A percentile compares a stretch with the other conserved stretches of the same genome.
These are phyloP conservation scores for Chrysogorgia sp. DNA, from an alignment of 92 coral and sea anemone species.

Conservation along the genomic window DNA sequence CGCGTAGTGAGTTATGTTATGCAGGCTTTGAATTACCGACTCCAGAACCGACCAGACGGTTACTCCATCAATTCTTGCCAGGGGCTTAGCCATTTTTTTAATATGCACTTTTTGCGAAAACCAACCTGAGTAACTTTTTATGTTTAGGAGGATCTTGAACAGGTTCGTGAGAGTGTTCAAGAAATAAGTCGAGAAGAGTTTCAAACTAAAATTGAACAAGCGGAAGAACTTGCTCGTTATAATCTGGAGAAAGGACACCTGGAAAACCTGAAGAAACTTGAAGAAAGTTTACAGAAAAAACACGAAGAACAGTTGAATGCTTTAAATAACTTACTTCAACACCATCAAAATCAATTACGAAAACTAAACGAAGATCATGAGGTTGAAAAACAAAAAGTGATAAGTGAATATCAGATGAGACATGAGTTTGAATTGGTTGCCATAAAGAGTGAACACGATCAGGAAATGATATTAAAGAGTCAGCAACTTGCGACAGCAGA, in stretches of 20 bases:
- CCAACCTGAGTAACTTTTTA: not conserved
- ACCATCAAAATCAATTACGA: slow-evolving; percentile 76
- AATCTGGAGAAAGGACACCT: slow-evolving; percentile 93
- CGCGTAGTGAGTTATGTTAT: no score
- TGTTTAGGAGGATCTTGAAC: slow-evolving; percentile 9
- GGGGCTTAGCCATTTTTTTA: no score
- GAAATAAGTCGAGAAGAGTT: slow-evolving; percentile 48
- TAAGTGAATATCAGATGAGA: slow-evolving; percentile 61
- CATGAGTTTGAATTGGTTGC: slow-evolving; percentile 74
- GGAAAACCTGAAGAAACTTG: slow-evolving; percentile 85
- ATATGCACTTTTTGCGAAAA: no score
- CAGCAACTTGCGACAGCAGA: slow-evolving; percentile 41
- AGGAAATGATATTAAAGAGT: slow-evolving; percentile 69
- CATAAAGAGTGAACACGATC: slow-evolving; percentile 73
- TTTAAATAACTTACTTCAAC: slow-evolving; percentile 75
- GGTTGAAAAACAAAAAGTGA: slow-evolving; percentile 58
- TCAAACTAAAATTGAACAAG: slow-evolving; percentile 85
- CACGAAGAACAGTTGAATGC: slow-evolving; percentile 88
- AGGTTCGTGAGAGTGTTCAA: not conserved
- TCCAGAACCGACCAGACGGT: no score
- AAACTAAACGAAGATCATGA: slow-evolving; percentile 60
- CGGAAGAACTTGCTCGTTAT: slow-evolving; percentile 86
- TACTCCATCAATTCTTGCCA: no score
- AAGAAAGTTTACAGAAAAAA: slow-evolving; percentile 73
- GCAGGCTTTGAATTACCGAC: no score